Conservation (phyloP, 2,888 invertebrate genomes). For the Pachliopta kotzebuea region DNA sequence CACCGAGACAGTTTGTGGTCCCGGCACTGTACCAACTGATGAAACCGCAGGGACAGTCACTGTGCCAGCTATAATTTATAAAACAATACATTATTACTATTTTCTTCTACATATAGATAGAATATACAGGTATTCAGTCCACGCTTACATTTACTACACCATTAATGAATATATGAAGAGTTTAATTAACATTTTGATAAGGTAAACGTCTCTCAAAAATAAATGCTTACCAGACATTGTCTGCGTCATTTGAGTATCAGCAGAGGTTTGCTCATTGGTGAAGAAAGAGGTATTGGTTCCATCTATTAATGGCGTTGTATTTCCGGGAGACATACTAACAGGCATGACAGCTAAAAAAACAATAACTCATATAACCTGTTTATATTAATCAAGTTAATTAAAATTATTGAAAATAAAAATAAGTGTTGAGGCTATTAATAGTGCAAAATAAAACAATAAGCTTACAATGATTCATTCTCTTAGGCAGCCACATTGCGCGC, state of each 20-base stretch:
- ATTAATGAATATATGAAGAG: no score
- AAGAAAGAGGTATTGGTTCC: slow-evolving; percentile 67
- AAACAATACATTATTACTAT: no score
- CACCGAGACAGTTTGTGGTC: slow-evolving; percentile 50
- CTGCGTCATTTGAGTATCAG: slow-evolving; percentile 68
- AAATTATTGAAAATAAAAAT: slow-evolving; percentile 13
- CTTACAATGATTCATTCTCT: slow-evolving; percentile 85
- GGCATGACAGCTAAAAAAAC: slow-evolving; percentile 66
- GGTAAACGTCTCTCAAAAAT: no score
- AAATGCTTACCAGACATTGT: slow-evolving; percentile 57
- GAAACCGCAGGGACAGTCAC: slow-evolving; percentile 20
- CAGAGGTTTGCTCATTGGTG: slow-evolving; percentile 61
- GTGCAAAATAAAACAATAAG: slow-evolving; percentile 54
- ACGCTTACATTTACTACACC: no score
- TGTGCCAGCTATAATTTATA: slow-evolving; percentile 14
- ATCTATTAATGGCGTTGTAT: slow-evolving; percentile 68
- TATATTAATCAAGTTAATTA: not conserved
- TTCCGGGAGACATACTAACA: slow-evolving; percentile 71
- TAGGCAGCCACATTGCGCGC: slow-evolving; percentile 83
- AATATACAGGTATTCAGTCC: no score
- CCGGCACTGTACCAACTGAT: slow-evolving; percentile 47
- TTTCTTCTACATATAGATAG: no score
- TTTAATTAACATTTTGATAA: no score
- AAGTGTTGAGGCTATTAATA: slow-evolving; percentile 22
- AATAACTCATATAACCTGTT: slow-evolving; percentile 17